Percentiles rank a stretch among this genome's conserved stretches.
phyloP scores from a whole-genome alignment of 2,888 invertebrate species.

The Pterobdella sp. region DNA sequence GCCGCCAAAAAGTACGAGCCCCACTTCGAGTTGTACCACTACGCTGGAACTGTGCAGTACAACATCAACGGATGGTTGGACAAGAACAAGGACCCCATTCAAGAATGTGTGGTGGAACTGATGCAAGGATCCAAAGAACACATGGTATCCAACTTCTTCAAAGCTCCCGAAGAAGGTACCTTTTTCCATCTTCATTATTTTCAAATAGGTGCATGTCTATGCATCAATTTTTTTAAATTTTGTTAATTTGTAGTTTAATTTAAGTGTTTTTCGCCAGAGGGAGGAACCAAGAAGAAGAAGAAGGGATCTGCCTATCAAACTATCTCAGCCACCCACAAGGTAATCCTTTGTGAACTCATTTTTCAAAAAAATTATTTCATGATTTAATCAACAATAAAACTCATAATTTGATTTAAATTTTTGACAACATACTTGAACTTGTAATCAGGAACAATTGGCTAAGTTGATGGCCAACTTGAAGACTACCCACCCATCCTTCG shows the following conservation, averaged over 20 bases:
- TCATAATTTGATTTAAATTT: background rate
- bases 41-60: constrained; percentile 97
- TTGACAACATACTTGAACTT: background rate
- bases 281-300: constrained; percentile 70
- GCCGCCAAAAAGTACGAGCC: constrained; percentile 85
- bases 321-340: constrained; percentile 95
- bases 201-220: background rate
- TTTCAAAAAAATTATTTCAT: background rate
- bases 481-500: constrained; percentile 96
- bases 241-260: background rate
- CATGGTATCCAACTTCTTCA: constrained; percentile 45
- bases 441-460: constrained; percentile 63
- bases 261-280: constrained; percentile 12
- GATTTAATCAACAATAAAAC: too few relatives aligned
- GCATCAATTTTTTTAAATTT: background rate
- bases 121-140: constrained; percentile 68
- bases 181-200: background rate
- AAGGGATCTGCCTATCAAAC: constrained; percentile 97
- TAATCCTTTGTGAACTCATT: constrained; percentile 43
- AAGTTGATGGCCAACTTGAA: constrained; percentile 86
- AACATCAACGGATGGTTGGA: constrained; percentile 98
- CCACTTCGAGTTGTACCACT: constrained; percentile 97
- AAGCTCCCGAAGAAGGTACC: constrained; percentile 36
- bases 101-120: constrained; percentile 96
- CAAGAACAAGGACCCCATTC: constrained; percentile 99